Percentiles rank a stretch among this genome's conserved stretches.
These are phyloP conservation scores for Gorsachius magnificus DNA, from an alignment of 2,797 vertebrate species.

Conservation along the genomic window DNA sequence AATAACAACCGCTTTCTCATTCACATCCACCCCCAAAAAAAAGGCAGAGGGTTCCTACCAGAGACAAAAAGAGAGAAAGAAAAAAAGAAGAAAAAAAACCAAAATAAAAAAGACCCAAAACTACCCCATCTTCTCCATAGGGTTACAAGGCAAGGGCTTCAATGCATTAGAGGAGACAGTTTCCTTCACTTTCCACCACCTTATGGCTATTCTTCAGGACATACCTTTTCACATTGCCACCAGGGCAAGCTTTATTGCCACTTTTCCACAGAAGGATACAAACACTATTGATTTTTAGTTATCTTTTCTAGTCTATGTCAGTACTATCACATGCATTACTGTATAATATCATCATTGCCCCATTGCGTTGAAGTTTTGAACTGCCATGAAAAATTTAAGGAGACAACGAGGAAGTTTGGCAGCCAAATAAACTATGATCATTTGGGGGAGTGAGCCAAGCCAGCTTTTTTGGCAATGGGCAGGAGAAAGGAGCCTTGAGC, in stretches of 20 bases:
- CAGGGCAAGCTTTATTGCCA: neutral
- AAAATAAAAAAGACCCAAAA: too few relatives aligned
- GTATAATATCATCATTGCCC: slow-evolving; percentile 19
- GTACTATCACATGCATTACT: neutral
- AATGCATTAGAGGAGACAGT: slow-evolving; percentile 2
- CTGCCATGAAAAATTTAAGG: neutral
- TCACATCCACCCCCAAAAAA: neutral
- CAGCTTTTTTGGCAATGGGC: neutral
- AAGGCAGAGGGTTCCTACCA: neutral
- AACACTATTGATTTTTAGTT: neutral
- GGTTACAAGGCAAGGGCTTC: neutral
- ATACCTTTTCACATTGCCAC: slow-evolving; percentile 22
- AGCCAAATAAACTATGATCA: neutral
- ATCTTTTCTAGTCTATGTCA: neutral
- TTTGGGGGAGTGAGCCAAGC: neutral
- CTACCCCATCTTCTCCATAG: neutral
- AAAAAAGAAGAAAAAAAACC: too few relatives aligned
- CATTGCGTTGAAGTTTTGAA: neutral
- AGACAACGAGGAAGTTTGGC: neutral
- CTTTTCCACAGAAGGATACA: neutral
- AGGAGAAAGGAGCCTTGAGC: neutral
- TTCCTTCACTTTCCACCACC: neutral
- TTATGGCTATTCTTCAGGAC: neutral
- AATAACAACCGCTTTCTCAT: neutral
- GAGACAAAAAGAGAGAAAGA: neutral